A percentile compares a stretch with the other conserved stretches of the same genome.
Evolutionary conservation across 2,888 invertebrate genomes (phyloP).

Genomic region (Nephrotoma flavescens): DNA sequence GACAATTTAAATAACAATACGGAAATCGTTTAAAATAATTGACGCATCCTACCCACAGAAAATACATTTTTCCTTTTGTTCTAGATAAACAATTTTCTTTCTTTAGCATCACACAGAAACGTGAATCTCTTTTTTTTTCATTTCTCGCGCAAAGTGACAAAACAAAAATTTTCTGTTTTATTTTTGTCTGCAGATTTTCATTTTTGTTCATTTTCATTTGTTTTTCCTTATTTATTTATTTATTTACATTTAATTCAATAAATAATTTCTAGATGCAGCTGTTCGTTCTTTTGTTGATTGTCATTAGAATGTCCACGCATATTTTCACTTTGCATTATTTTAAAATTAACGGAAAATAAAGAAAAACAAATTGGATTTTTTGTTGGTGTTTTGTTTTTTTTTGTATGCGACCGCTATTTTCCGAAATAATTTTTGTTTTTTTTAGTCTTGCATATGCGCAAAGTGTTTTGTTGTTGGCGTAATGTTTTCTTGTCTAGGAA

Average conservation of each 20-base stretch:
- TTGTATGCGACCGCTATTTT: background rate
- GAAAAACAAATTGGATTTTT: background rate
- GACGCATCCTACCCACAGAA: background rate
- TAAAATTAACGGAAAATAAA: background rate
- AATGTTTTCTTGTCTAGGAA: background rate
- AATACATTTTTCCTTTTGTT: background rate
- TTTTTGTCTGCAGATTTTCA: background rate
- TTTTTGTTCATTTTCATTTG: background rate
- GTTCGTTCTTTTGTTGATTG: background rate
- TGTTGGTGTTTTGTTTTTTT: background rate
- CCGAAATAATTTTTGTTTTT: background rate
- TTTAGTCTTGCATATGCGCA: background rate
- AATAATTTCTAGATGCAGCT: background rate
- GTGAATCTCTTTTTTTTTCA: background rate
- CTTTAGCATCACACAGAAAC: background rate
- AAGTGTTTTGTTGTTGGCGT: background rate
- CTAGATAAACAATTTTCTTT: background rate
- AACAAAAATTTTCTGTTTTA: background rate
- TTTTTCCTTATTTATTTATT: background rate
- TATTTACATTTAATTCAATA: background rate
- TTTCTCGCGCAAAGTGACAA: background rate
- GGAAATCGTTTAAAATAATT: background rate
- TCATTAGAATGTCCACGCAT: background rate
- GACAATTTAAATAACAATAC: background rate
- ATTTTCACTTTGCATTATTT: background rate